Evolutionary conservation across 2,888 invertebrate genomes (phyloP), one percentile per base, ranked within the genome.

Genomic region (Ametastegia equiseti): DNA sequence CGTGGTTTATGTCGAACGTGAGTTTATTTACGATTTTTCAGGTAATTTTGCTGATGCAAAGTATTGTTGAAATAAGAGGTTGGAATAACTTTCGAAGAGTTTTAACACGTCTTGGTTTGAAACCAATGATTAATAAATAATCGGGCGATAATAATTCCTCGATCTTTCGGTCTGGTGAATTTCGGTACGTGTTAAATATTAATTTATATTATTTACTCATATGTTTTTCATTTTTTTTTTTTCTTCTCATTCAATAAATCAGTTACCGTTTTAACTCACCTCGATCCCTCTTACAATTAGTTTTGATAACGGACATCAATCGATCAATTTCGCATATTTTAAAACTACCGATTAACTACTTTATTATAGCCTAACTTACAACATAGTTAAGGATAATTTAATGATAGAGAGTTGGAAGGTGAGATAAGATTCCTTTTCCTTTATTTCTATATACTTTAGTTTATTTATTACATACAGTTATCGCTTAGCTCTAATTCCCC

Each of bases 401-500:
- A 39, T 67, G 5, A 23, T 23, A 67, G 4, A 23, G 19, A 36
- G 19, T n/a, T 11, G 4, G 6, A 67, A 23, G 9, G 4, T 36
- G n/a, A 19, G 67, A 23, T 67, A 36, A 13, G 39, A 36, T 39
- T 11, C 57, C n/a, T n/a, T 57, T 42, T 19, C 39, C 54, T 50
- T 67, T 36, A 50, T 57, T 36, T 30, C 5, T 39, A 42, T 6
- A 30, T 23, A 47, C 45, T 69, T 78, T 45, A 13, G 15, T 36
- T 42, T 19, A 39, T 42, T 67, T 15, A 9, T 39, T 9, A 39
- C 23, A 36, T 42, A 7, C 1, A 80, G 7, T 57, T 33, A 79
- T 80, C 33, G 30, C 81, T 82, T 57, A 30, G 50, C 19, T 60
- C 63, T 39, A 79, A 83, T 80, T 23, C 2, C 67, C n/a, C 30